These are phyloP conservation scores for Ceratosolen fusciceps DNA, from an alignment of 1,140 invertebrate genomes.

Conservation along the genomic window DNA sequence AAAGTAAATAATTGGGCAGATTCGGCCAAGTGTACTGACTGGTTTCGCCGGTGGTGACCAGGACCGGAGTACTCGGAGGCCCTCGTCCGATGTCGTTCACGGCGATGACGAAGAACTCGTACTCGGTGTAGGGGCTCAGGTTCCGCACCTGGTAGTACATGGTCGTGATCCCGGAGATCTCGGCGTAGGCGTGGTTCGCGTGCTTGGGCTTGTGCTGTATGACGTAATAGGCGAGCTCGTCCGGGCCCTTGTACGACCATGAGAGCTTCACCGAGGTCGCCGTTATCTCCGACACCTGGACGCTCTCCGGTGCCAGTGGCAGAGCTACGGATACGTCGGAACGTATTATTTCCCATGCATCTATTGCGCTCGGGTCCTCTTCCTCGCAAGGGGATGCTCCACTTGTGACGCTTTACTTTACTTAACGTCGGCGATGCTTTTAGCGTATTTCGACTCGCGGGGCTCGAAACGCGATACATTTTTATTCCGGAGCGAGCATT, in stretches of 20 bases:
- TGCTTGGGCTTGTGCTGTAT: conserved; percentile 96
- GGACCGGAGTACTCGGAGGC: conserved; percentile 84
- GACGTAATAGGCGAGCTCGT: conserved; percentile 92
- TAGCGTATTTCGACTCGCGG: neutral
- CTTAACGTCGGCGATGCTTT: neutral
- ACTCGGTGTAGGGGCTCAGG: conserved; percentile 94
- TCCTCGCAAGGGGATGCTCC: too few species aligned
- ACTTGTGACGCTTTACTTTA: too few species aligned
- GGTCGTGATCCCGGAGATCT: conserved; percentile 92
- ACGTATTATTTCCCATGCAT: too few species aligned
- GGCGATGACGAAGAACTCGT: conserved; percentile 96
- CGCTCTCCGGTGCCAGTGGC: conserved; percentile 88
- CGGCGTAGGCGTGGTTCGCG: conserved; percentile 83
- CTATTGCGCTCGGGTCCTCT: too few species aligned
- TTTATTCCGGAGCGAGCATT: neutral
- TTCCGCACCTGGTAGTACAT: conserved; percentile 92
- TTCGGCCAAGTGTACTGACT: conserved; percentile 77
- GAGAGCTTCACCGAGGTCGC: conserved; percentile 90
- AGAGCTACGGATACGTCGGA: conserved; percentile 75
- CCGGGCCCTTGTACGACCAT: conserved; percentile 90
- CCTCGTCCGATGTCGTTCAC: conserved; percentile 94
- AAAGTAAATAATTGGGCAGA: neutral
- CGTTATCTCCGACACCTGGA: conserved; percentile 92
- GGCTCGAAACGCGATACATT: neutral
- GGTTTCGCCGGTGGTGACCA: conserved; percentile 95